phyloP scores from a whole-genome alignment of 2,797 vertebrate species.

The Brotula barbata region DNA sequence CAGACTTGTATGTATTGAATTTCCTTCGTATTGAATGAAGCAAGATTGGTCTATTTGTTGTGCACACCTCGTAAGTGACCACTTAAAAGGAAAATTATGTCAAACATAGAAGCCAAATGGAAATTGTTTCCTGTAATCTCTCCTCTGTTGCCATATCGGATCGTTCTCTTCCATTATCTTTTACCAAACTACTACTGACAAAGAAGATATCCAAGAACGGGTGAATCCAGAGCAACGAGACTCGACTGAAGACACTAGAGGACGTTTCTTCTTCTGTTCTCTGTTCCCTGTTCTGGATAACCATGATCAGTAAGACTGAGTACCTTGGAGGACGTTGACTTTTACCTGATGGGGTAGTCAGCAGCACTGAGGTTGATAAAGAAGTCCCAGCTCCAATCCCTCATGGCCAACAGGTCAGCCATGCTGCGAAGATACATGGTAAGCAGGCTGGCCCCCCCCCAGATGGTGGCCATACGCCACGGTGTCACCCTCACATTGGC shows the following conservation, averaged over 20 bases:
- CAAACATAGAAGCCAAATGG: background rate
- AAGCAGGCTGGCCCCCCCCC: constrained; percentile 96
- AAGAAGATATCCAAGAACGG: no score
- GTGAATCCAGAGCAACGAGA: no score
- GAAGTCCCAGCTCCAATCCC: constrained; percentile 98
- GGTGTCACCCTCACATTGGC: constrained; percentile 91
- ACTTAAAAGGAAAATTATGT: constrained; percentile 15
- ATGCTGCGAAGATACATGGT: constrained; percentile 97
- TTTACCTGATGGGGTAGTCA: constrained; percentile 97
- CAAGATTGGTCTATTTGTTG: constrained; percentile 23
- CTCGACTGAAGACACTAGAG: no score
- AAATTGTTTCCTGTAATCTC: constrained; percentile 3
- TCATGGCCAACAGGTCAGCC: constrained; percentile 93
- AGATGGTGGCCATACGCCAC: constrained; percentile 99
- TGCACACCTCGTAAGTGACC: constrained; percentile 5
- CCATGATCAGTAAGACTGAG: no score
- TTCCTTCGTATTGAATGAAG: constrained; percentile 43
- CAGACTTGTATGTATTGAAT: constrained; percentile 52
- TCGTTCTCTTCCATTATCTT: background rate
- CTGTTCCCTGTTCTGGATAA: no score
- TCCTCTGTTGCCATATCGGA: no score
- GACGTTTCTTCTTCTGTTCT: no score
- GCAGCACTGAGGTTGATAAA: constrained; percentile 99
- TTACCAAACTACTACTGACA: background rate
- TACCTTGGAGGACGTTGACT: background rate